Base-by-base conservation (phyloP, 2,113 vertebrate species). In the Lophius piscatorius region DNA sequence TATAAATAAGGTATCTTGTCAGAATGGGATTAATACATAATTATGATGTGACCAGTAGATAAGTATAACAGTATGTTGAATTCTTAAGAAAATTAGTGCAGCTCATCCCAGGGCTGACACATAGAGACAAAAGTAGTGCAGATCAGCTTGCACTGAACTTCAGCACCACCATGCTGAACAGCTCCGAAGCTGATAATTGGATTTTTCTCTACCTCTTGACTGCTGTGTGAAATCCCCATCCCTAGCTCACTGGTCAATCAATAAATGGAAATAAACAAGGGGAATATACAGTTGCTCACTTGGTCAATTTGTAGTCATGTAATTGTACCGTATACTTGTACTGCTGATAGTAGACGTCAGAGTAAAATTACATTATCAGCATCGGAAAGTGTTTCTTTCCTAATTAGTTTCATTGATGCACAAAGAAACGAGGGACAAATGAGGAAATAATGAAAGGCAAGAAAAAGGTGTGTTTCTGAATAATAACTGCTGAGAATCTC, bases 401-500 rank as follows among this genome's bases (percentile, higher is more conserved):
- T 62, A 24, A 26, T 45, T 29, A 52, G 24, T 48, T 9, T 10
- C 14, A 36, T 17, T 44, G 6, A 58, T 22, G 47, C 41, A 42
- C 23, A 41, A 24, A 12, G 5, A 47, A n/a, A 26, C 10, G 12
- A 5, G 16, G 28, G 17, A 9, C 35, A 52, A n/a, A 2, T 1
- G 9, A 9, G 49, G 16, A 11, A 4, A 29, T 52, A 47, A 22
- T 17, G 4, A 45, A 41, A 7, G 16, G 9, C 4, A 4, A 7
- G 5, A 45, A 29, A 28, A 35, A 55, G 12, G 36, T 42, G 45
- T 48, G 13, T 64, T 80, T 35, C 24, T 59, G 20, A 66, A 33
- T 77, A 78, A 87, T 80, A 80, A 73, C 49, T 59, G 50, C 18
- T 58, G 57, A 73, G 68, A 80, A 67, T 26, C 38, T 56, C 17